Conservation (phyloP, 2,113 vertebrate genomes). For the Myrmecophaga tridactyla region DNA sequence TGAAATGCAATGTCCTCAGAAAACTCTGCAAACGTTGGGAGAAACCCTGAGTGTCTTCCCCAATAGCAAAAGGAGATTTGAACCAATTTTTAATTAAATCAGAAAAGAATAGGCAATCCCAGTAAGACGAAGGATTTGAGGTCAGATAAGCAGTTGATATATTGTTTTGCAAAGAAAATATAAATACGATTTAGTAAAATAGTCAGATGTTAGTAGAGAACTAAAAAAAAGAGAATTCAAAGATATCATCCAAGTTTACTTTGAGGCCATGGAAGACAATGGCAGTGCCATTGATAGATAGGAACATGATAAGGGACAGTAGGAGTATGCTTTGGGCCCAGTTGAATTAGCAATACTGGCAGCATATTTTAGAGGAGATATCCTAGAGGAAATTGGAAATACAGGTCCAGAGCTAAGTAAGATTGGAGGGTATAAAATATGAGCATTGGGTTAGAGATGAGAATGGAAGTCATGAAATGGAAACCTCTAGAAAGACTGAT, state of each 20-base stretch:
- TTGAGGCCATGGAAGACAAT: not conserved
- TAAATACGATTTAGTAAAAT: not conserved
- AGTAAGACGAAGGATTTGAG: not conserved
- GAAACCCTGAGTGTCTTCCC: not conserved
- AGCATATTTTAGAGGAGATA: not conserved
- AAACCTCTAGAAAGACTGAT: not conserved
- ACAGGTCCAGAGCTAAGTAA: not conserved
- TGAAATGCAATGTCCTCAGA: not conserved
- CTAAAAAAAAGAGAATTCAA: not conserved
- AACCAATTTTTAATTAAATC: not conserved
- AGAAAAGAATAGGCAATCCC: not conserved
- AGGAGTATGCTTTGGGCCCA: not conserved
- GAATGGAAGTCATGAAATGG: not conserved
- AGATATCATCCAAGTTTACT: not conserved
- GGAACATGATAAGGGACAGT: not conserved
- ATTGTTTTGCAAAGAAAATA: constrained; percentile 7
- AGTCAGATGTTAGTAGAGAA: not conserved
- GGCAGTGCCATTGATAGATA: not conserved
- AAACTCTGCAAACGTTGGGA: not conserved
- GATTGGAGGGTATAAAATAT: not conserved
- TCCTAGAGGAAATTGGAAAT: not conserved
- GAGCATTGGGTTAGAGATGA: not conserved
- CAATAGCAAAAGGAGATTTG: not conserved
- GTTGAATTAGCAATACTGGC: not conserved
- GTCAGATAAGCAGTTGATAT: not conserved